Conservation (phyloP, 2,113 vertebrate genomes). For the Maylandia zebra region DNA sequence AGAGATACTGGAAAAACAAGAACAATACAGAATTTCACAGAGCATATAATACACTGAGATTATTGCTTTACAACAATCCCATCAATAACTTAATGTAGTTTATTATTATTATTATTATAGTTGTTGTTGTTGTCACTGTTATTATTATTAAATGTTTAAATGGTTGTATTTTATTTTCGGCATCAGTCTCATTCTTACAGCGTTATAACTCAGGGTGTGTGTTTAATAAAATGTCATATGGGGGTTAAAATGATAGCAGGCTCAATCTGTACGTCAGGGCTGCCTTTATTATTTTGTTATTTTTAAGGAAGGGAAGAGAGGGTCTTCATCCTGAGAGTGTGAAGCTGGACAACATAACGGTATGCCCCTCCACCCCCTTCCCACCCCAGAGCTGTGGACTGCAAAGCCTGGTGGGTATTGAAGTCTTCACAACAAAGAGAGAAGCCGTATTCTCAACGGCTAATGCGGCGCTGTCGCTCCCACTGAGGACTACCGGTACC, state of each 20-base stretch:
- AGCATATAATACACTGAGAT: not conserved
- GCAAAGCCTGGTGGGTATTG: constrained; percentile 58
- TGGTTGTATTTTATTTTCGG: not conserved
- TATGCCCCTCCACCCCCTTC: not conserved
- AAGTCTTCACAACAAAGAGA: constrained; percentile 36
- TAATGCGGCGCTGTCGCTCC: constrained; percentile 2
- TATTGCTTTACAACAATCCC: not conserved
- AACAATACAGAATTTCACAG: not conserved
- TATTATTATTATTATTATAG: not conserved
- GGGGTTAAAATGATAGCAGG: not conserved
- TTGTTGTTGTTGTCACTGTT: not conserved
- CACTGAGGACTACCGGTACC: constrained; percentile 67
- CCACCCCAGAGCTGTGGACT: not conserved
- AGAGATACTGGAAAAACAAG: not conserved
- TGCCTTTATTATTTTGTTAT: not conserved
- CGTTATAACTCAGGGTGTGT: not conserved
- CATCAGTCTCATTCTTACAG: not conserved
- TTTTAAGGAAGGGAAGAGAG: not conserved
- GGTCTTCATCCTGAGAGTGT: not conserved
- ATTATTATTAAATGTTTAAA: not conserved
- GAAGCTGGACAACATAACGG: constrained; percentile 13
- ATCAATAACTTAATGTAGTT: not conserved
- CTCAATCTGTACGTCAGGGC: not conserved
- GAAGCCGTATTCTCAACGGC: not conserved
- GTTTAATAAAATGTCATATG: not conserved